Conservation (phyloP, 1,140 invertebrate genomes). For the Mactra quadrangularis region DNA sequence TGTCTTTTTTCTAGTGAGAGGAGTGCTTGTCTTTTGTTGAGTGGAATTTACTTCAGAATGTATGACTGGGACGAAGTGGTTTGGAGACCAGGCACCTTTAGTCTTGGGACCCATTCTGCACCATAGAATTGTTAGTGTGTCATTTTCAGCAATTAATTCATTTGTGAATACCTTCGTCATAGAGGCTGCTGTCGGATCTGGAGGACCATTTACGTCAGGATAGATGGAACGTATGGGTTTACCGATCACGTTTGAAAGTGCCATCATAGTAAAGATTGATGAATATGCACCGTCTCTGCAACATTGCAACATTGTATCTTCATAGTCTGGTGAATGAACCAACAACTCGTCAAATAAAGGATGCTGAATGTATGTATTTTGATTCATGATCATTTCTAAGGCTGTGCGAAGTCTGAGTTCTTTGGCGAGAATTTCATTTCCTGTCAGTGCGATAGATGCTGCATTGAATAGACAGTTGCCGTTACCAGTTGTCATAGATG, state of each 20-base stretch:
- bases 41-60: neutral
- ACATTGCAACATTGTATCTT: neutral
- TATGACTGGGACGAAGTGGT: slow-evolving; percentile 16
- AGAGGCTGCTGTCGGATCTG: neutral
- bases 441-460: no score
- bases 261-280: slow-evolving; percentile 8
- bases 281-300: slow-evolving; percentile 7
- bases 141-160: neutral
- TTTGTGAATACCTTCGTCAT: neutral
- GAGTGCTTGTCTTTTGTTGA: neutral
- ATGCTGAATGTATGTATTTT: neutral
- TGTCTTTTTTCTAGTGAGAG: neutral
- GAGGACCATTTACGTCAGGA: neutral
- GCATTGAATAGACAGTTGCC: no score
- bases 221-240: slow-evolving; percentile 5
- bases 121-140: neutral
- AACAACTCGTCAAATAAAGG: neutral
- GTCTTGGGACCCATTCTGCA: neutral
- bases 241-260: neutral
- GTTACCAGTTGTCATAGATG: no score
- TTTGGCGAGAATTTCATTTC: no score
- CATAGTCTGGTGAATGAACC: neutral
- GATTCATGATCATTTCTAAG: neutral
- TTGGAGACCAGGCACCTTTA: neutral
- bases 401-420: slow-evolving; percentile 2